Base-by-base conservation (phyloP, 1,140 invertebrate genomes). In the Venturia canescens region DNA sequence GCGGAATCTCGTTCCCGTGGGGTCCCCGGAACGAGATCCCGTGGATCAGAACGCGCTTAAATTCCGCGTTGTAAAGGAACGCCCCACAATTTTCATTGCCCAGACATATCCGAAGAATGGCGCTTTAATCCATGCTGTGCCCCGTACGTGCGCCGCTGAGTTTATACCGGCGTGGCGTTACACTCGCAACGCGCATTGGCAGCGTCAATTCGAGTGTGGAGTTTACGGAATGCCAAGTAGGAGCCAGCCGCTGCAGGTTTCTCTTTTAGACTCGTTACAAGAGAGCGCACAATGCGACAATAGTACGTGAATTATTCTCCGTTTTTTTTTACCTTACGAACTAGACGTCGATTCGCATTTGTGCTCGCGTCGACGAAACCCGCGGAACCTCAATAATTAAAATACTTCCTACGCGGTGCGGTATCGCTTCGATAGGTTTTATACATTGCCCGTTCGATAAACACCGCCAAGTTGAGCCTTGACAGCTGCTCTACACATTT, bases 341-440 rank as follows among this genome's bases (percentile, higher is more conserved):
- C 60, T 23, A 63, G 60, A 63, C 21, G 60, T 63, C 60, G 60
- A 26, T 63, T 63, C 60, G n/a, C 21, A 63, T 63, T 63, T 63
- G 60, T 63, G 60, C 23, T 63, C 23, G 60, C 23, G 60, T 63
- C 60, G 60, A 63, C 27, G 60, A 63, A 63, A 63, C 23, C 0
- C 23, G 60, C 60, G 60, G 57, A 26, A 63, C n/a, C 60, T 13
- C 60, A 26, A 21, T 53, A 53, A 63, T 63, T 63, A 63, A 63
- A 63, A 63, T 63, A 23, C 21, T 63, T 26, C 11, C 11, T 63
- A 63, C 60, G 11, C 21, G n/a, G 21, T 26, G 16, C 60, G 21
- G 23, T 63, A 63, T 23, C 60, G 60, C 60, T 63, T 26, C 60
- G 60, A n/a, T 63, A 23, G 21, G 60, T 26, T 63, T 26, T 63